Percentiles rank a stretch among this genome's conserved stretches.
Conservation (phyloP, 2,888 invertebrate genomes). For the Hypercompe scribonia region DNA sequence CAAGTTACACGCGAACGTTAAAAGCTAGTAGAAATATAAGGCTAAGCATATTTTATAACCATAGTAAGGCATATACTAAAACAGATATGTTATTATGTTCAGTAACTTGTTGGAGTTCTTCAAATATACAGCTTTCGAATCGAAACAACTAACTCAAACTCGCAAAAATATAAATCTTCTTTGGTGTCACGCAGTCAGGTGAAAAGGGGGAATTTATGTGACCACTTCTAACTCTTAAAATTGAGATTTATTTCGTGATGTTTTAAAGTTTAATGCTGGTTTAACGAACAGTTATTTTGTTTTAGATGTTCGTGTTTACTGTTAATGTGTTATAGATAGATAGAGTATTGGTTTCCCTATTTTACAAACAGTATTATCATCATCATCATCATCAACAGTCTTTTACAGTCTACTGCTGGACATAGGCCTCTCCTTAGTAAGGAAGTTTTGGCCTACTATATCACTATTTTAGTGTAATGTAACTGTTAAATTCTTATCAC, state of each 20-base stretch:
- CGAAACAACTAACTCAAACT: neutral
- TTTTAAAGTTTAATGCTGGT: conserved; percentile 2
- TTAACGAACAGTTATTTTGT: neutral
- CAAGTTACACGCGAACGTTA: too few species aligned
- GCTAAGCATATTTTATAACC: too few species aligned
- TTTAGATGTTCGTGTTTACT: neutral
- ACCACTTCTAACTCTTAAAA: conserved; percentile 2
- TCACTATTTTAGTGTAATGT: too few species aligned
- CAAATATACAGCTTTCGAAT: neutral
- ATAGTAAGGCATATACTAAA: too few species aligned
- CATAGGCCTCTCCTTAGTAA: too few species aligned
- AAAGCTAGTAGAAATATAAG: too few species aligned
- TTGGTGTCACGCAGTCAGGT: conserved; percentile 4
- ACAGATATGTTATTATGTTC: neutral
- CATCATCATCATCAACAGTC: too few species aligned
- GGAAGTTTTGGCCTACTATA: too few species aligned
- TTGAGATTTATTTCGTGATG: neutral
- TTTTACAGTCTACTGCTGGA: too few species aligned
- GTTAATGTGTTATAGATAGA: neutral
- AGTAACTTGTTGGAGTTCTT: neutral
- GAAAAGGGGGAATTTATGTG: conserved; percentile 3
- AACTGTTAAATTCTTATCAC: too few species aligned
- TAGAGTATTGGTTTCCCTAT: too few species aligned
- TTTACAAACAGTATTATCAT: too few species aligned
- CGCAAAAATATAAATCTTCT: conserved; percentile 12